Conservation (phyloP, 2,888 invertebrate species). For the Furcula furcula region DNA sequence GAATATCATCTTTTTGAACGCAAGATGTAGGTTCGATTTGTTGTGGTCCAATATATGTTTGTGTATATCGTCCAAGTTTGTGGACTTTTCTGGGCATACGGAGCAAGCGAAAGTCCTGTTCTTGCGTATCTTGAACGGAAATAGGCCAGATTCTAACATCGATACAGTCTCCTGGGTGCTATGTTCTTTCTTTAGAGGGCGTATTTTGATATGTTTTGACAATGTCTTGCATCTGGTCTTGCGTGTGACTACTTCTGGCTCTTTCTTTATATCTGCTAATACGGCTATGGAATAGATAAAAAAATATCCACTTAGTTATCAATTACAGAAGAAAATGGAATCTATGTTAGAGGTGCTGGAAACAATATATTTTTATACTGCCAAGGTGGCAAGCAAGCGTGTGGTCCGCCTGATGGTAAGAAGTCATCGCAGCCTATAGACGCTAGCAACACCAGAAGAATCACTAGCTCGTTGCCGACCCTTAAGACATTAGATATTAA, state of each 20-base stretch:
- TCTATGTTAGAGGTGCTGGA: too few relatives aligned
- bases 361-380: too few relatives aligned
- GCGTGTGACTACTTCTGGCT: conserved; percentile 37
- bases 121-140: conserved; percentile 66
- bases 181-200: conserved; percentile 36
- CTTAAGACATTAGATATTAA: too few relatives aligned
- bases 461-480: too few relatives aligned
- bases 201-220: conserved; percentile 24
- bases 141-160: conserved; percentile 54
- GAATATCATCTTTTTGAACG: conserved; percentile 65
- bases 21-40: conserved; percentile 48
- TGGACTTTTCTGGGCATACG: conserved; percentile 55
- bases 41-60: conserved; percentile 53
- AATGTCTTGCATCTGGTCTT: conserved; percentile 32
- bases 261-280: conserved; percentile 40
- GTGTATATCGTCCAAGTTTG: conserved; percentile 52
- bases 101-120: conserved; percentile 52
- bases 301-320: too few relatives aligned
- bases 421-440: too few relatives aligned
- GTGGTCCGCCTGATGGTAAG: too few relatives aligned
- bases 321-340: too few relatives aligned
- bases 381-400: too few relatives aligned
- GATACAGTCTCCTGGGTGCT: conserved; percentile 51
- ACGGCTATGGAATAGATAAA: neutral
- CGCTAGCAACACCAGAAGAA: too few relatives aligned